These are phyloP conservation scores for Drosophila dives DNA, from an alignment of 2,888 invertebrate species.

Conservation along the genomic window DNA sequence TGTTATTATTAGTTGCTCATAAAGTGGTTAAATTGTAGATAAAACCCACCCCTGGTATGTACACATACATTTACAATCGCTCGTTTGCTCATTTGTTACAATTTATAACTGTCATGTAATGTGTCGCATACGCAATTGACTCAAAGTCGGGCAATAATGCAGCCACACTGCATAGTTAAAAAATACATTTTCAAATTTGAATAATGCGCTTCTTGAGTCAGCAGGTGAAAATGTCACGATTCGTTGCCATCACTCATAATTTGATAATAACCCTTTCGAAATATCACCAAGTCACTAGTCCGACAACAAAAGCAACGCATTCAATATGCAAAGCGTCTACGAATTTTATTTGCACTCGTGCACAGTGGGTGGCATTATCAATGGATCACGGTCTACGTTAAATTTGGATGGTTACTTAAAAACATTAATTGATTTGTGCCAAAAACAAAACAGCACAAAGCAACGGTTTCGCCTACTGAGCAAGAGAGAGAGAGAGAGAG, in stretches of 20 bases:
- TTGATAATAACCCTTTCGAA: conserved; percentile 59
- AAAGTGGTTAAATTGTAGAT: conserved; percentile 49
- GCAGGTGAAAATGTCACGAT: conserved; percentile 63
- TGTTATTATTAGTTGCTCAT: conserved; percentile 65
- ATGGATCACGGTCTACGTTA: conserved; percentile 26
- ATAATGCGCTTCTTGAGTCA: conserved; percentile 55
- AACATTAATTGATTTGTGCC: conserved; percentile 76
- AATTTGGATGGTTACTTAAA: conserved; percentile 39
- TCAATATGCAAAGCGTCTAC: conserved; percentile 68
- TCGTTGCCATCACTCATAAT: conserved; percentile 53
- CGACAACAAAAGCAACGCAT: conserved; percentile 25
- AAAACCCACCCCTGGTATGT: conserved; percentile 42
- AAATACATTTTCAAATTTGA: conserved; percentile 33
- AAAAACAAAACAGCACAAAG: conserved; percentile 56
- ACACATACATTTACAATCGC: background rate
- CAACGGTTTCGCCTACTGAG: background rate
- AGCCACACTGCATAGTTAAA: conserved; percentile 28
- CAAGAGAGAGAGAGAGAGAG: background rate
- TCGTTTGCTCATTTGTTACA: conserved; percentile 38
- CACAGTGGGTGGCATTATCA: conserved; percentile 76
- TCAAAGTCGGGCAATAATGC: conserved; percentile 12
- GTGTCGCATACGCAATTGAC: conserved; percentile 32
- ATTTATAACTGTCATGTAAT: conserved; percentile 56
- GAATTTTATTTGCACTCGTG: conserved; percentile 68
- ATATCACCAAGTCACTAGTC: conserved; percentile 50